Evolutionary conservation across 2,888 invertebrate species (phyloP).

Genomic region (Scaptomyza tumidula): DNA sequence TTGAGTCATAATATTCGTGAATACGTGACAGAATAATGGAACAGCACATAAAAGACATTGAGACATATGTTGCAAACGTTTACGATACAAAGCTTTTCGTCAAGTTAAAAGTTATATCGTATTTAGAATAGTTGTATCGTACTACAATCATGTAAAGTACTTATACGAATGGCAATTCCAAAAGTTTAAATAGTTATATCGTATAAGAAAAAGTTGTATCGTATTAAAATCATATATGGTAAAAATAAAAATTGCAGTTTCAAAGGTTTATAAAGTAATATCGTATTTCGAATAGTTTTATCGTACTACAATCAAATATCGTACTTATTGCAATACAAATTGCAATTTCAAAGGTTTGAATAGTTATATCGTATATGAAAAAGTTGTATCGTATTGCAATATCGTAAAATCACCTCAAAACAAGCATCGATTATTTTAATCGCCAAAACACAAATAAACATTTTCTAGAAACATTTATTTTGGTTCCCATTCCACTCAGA

Average conservation of each 20-base stretch:
- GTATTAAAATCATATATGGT: neutral
- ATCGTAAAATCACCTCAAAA: neutral
- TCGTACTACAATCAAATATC: neutral
- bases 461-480: neutral
- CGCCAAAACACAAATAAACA: neutral
- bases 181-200: neutral
- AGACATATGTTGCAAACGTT: constrained; percentile 24
- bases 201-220: neutral
- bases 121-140: constrained; percentile 7
- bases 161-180: too few species aligned
- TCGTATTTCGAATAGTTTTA: too few species aligned
- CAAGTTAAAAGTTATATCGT: constrained; percentile 4
- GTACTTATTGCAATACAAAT: neutral
- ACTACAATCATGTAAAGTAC: neutral
- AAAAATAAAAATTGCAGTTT: neutral
- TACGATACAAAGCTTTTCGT: constrained; percentile 14
- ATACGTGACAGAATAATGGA: constrained; percentile 78
- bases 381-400: neutral
- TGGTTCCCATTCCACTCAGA: neutral
- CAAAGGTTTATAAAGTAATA: neutral
- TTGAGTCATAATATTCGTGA: constrained; percentile 58
- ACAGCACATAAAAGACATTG: constrained; percentile 53
- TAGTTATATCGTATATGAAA: neutral
- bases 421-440: neutral
- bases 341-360: too few species aligned